Evolutionary conservation across 1,140 invertebrate species (phyloP).

Genomic region (Conopomorpha cramerella): DNA sequence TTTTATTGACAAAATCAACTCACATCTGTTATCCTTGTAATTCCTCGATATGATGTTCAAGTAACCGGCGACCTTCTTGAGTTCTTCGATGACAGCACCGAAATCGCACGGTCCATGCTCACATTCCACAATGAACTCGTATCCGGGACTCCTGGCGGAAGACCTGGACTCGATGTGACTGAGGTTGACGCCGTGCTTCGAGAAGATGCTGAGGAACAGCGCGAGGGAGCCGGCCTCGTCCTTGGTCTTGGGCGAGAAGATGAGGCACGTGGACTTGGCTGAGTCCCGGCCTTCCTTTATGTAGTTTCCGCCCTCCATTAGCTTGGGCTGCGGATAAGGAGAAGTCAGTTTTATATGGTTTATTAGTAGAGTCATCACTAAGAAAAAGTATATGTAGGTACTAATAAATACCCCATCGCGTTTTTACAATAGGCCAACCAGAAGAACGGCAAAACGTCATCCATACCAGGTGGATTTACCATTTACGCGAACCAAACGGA

Average conservation of each 20-base stretch:
- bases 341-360: too few relatives aligned
- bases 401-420: too few relatives aligned
- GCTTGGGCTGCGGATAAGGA: constrained; percentile 79
- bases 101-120: constrained; percentile 74
- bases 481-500: too few relatives aligned
- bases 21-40: constrained; percentile 77
- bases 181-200: constrained; percentile 68
- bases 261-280: constrained; percentile 73
- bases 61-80: constrained; percentile 73
- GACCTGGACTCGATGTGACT: constrained; percentile 82
- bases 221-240: constrained; percentile 88
- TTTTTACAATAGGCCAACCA: too few relatives aligned
- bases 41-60: constrained; percentile 88
- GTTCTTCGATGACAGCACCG: constrained; percentile 69
- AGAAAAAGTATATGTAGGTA: too few relatives aligned
- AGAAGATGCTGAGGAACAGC: constrained; percentile 83
- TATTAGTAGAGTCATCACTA: too few relatives aligned
- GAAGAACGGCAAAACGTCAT: too few relatives aligned
- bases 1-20: too few relatives aligned
- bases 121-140: constrained; percentile 97
- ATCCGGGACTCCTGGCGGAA: constrained; percentile 76
- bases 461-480: too few relatives aligned
- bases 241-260: constrained; percentile 84
- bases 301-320: constrained; percentile 82
- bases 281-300: constrained; percentile 78